Evolutionary conservation across 2,888 invertebrate species (phyloP).

Genomic region (Pteria penguin): DNA sequence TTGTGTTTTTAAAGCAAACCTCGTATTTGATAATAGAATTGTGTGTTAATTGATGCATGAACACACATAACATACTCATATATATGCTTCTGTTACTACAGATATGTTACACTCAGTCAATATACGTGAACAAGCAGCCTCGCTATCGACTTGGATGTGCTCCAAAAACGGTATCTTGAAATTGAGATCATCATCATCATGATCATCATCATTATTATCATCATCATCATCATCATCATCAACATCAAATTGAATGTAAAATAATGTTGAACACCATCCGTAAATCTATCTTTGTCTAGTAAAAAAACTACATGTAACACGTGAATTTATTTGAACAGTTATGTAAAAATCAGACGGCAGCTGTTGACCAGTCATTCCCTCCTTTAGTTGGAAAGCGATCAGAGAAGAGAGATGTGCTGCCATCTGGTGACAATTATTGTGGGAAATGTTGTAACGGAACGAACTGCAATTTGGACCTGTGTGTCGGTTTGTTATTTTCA

Average conservation of each 20-base stretch:
- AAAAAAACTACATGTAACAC: too few species aligned
- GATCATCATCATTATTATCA: too few species aligned
- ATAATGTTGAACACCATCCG: too few species aligned
- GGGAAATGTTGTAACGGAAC: not conserved
- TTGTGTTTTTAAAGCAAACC: too few species aligned
- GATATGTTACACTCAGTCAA: slow-evolving; percentile 14
- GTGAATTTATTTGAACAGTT: too few species aligned
- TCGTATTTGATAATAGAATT: too few species aligned
- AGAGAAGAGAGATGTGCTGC: not conserved
- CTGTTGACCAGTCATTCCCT: not conserved
- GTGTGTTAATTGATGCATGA: too few species aligned
- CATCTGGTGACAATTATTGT: not conserved
- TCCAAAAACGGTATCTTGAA: slow-evolving; percentile 2
- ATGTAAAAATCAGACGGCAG: not conserved
- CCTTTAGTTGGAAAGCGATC: not conserved
- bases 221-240: too few species aligned
- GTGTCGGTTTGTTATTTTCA: not conserved
- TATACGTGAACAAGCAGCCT: slow-evolving; percentile 9
- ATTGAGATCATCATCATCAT: too few species aligned
- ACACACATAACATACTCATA: too few species aligned
- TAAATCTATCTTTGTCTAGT: too few species aligned
- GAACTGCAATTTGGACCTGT: not conserved
- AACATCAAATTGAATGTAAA: too few species aligned
- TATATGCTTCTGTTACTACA: not conserved
- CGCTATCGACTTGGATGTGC: slow-evolving; percentile 20